These are phyloP conservation scores for Phymastichus coffea DNA, from an alignment of 1,140 invertebrate species.

Conservation along the genomic window DNA sequence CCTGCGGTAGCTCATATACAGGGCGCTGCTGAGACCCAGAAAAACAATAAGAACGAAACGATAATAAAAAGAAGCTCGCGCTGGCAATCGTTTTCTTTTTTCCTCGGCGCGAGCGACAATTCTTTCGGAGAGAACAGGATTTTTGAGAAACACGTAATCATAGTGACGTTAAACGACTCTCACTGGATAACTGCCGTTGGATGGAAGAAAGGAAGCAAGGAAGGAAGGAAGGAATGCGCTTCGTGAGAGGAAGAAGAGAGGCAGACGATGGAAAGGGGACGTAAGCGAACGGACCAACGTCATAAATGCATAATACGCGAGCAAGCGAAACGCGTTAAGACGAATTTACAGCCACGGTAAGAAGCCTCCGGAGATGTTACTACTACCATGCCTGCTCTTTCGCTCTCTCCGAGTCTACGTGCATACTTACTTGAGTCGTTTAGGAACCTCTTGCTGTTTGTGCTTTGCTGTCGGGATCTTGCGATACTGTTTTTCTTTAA, in stretches of 20 bases:
- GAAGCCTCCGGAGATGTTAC: not conserved
- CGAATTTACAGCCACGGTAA: constrained; percentile 9
- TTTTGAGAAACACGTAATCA: too few relatives aligned
- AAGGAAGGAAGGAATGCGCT: not conserved
- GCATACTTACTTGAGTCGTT: not conserved
- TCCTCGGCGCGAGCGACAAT: too few relatives aligned
- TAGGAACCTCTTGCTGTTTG: not conserved
- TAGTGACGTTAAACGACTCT: constrained; percentile 16
- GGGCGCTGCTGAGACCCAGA: too few relatives aligned
- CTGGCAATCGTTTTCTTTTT: too few relatives aligned
- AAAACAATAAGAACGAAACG: too few relatives aligned
- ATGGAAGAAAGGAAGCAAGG: not conserved
- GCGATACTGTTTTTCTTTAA: too few relatives aligned
- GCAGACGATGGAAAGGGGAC: not conserved
- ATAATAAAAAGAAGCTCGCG: too few relatives aligned
- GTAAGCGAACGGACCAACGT: constrained; percentile 4
- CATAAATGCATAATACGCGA: constrained; percentile 21
- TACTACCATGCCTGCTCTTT: not conserved
- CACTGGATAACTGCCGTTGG: not conserved
- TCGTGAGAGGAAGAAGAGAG: too few relatives aligned
- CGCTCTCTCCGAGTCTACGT: not conserved
- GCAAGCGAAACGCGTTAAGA: constrained; percentile 1
- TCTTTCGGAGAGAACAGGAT: too few relatives aligned
- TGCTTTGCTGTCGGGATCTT: not conserved
- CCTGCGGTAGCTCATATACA: too few relatives aligned